Evolutionary conservation across 2,888 invertebrate genomes (phyloP).

Genomic region (Drosophila anomelani): DNA sequence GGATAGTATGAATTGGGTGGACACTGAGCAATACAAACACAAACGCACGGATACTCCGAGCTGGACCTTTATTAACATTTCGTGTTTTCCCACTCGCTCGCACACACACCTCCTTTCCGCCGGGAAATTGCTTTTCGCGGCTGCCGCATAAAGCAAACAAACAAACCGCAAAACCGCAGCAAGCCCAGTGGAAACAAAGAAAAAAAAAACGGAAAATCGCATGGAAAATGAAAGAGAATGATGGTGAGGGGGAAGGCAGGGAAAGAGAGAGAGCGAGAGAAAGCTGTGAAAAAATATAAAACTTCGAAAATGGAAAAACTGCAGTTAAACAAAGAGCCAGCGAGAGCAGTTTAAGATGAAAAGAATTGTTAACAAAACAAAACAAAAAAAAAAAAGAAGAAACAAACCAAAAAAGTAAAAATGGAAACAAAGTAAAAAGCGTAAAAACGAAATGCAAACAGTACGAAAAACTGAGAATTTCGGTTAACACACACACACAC

Average conservation of each 20-base stretch:
- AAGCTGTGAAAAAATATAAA: conserved; percentile 9
- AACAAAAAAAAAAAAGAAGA: conserved; percentile 1
- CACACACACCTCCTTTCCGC: conserved; percentile 4
- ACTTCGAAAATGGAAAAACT: conserved; percentile 31
- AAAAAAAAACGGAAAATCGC: background rate
- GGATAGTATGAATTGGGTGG: conserved; percentile 3
- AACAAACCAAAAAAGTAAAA: conserved; percentile 12
- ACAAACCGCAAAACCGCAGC: conserved; percentile 40
- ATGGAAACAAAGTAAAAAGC: background rate
- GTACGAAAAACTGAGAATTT: conserved; percentile 26
- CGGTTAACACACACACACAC: conserved; percentile 15
- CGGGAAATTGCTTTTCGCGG: conserved; percentile 52
- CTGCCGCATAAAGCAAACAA: conserved; percentile 55
- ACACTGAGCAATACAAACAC: conserved; percentile 15
- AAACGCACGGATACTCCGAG: conserved; percentile 13
- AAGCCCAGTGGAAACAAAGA: conserved; percentile 3
- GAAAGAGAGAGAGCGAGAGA: background rate
- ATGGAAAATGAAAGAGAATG: conserved; percentile 2
- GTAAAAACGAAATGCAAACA: conserved; percentile 4
- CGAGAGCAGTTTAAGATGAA: conserved; percentile 16
- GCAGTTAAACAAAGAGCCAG: conserved; percentile 24
- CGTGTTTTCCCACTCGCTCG: conserved; percentile 15
- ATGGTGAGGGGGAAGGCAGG: background rate
- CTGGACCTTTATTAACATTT: conserved; percentile 46
- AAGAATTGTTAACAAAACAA: conserved; percentile 8